A percentile compares a stretch with the other conserved stretches of the same genome.
These are phyloP conservation scores for Myopa tessellatipennis DNA, from an alignment of 2,888 invertebrate genomes.

Conservation along the genomic window DNA sequence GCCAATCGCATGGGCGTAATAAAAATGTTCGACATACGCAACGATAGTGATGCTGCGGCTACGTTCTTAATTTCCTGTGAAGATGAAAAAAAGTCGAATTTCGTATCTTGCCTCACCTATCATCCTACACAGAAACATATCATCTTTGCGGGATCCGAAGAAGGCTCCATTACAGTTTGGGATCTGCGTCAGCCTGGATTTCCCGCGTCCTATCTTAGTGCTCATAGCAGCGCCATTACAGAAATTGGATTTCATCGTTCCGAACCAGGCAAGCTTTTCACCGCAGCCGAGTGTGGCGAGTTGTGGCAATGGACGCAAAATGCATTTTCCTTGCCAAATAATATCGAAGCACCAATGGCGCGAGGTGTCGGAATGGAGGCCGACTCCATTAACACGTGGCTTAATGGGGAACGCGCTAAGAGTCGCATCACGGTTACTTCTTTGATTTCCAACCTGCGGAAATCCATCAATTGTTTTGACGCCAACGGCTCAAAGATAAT, in stretches of 20 bases:
- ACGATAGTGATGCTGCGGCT: conserved; percentile 71
- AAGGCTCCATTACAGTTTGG: conserved; percentile 90
- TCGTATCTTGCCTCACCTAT: conserved; percentile 80
- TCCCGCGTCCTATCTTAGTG: conserved; percentile 84
- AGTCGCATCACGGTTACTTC: conserved; percentile 72
- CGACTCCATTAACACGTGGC: conserved; percentile 72
- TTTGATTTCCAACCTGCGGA: conserved; percentile 79
- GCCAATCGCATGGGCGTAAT: conserved; percentile 90
- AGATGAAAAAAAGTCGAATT: conserved; percentile 70
- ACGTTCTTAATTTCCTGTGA: conserved; percentile 80
- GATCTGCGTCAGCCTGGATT: conserved; percentile 86
- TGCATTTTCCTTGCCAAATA: conserved; percentile 56
- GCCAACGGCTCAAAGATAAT: conserved; percentile 79
- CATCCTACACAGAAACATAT: conserved; percentile 92
- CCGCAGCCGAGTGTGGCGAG: conserved; percentile 83
- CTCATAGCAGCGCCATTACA: conserved; percentile 80
- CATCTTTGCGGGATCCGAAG: conserved; percentile 84
- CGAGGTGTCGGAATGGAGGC: conserved; percentile 40
- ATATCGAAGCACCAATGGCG: conserved; percentile 33
- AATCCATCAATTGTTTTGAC: conserved; percentile 86
- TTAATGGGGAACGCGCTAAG: conserved; percentile 77
- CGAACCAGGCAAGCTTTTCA: conserved; percentile 85
- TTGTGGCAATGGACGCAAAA: conserved; percentile 91
- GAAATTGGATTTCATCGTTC: conserved; percentile 90
- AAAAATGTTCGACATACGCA: conserved; percentile 88